These are phyloP conservation scores for Rhopilema esculentum DNA, from an alignment of 30 jellyfish, hydroid and myxozoan species.

Conservation along the genomic window DNA sequence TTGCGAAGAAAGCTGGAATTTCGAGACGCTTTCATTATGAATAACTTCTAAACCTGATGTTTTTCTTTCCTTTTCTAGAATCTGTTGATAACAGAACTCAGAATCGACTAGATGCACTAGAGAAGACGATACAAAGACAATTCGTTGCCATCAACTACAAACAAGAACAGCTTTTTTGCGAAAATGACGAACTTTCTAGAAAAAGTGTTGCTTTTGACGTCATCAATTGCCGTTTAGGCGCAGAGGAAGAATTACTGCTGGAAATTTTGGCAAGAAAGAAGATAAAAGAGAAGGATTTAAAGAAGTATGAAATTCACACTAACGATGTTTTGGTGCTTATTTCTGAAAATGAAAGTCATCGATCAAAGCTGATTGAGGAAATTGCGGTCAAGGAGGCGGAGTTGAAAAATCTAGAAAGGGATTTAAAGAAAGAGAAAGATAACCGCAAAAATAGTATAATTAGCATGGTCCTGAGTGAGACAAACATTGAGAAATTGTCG, in stretches of 20 bases:
- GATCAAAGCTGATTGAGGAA: slow-evolving; percentile 49
- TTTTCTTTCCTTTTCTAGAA: slow-evolving; percentile 17
- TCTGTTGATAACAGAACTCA: slow-evolving; percentile 2
- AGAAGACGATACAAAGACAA: slow-evolving; percentile 34
- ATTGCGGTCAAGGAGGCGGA: slow-evolving; percentile 45
- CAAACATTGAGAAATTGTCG: slow-evolving; percentile 38
- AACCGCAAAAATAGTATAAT: neutral
- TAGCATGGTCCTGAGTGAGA: neutral
- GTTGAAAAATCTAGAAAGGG: slow-evolving; percentile 5
- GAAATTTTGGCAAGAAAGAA: slow-evolving; percentile 9
- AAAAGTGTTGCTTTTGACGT: slow-evolving; percentile 25
- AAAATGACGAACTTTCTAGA: slow-evolving; percentile 34
- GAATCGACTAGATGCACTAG: slow-evolving; percentile 54
- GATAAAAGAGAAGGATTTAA: slow-evolving; percentile 3
- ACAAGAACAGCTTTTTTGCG: slow-evolving; percentile 35
- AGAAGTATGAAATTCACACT: neutral
- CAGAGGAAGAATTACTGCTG: slow-evolving; percentile 26
- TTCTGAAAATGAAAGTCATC: slow-evolving; percentile 40
- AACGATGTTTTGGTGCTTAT: slow-evolving; percentile 19
- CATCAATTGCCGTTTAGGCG: neutral
- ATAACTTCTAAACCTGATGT: too few relatives aligned
- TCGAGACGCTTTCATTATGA: too few relatives aligned
- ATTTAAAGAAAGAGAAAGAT: neutral
- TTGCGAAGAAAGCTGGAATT: too few relatives aligned
- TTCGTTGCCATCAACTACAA: slow-evolving; percentile 35